phyloP scores from a whole-genome alignment of 2,888 invertebrate genomes.

The Patella pellucida region DNA sequence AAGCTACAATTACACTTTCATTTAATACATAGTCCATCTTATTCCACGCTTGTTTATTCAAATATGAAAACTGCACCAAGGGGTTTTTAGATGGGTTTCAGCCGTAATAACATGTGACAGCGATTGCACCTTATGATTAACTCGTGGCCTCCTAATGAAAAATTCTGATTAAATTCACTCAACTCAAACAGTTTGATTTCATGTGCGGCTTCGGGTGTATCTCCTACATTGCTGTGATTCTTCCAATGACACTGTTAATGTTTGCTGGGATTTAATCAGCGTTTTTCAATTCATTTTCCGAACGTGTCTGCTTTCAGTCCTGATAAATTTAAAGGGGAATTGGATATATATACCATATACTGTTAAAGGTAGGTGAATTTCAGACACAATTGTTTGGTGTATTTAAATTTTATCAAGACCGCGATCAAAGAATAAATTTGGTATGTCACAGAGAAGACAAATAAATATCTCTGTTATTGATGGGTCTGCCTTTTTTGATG shows the following conservation, averaged over 20 bases:
- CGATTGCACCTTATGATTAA: constrained; percentile 11
- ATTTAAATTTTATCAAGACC: no score
- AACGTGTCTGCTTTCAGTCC: no score
- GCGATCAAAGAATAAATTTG: no score
- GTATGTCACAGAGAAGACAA: no score
- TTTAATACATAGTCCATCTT: background rate
- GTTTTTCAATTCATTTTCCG: background rate
- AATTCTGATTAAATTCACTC: constrained; percentile 11
- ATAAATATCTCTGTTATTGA: no score
- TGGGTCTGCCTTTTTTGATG: no score
- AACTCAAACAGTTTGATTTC: constrained; percentile 9
- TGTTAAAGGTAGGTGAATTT: no score
- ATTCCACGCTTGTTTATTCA: background rate
- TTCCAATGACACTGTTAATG: background rate
- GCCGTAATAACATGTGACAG: constrained; percentile 9
- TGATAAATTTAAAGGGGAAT: no score
- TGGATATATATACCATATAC: no score
- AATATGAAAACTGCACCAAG: constrained; percentile 9
- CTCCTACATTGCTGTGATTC: background rate
- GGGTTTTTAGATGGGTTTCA: constrained; percentile 4
- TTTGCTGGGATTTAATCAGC: constrained; percentile 5
- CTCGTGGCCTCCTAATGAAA: constrained; percentile 7
- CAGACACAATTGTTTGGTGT: no score
- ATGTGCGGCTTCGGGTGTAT: constrained; percentile 1
- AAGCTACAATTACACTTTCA: constrained; percentile 4